Conservation (phyloP, 2,888 invertebrate genomes). For the Adelphocoris suturalis region DNA sequence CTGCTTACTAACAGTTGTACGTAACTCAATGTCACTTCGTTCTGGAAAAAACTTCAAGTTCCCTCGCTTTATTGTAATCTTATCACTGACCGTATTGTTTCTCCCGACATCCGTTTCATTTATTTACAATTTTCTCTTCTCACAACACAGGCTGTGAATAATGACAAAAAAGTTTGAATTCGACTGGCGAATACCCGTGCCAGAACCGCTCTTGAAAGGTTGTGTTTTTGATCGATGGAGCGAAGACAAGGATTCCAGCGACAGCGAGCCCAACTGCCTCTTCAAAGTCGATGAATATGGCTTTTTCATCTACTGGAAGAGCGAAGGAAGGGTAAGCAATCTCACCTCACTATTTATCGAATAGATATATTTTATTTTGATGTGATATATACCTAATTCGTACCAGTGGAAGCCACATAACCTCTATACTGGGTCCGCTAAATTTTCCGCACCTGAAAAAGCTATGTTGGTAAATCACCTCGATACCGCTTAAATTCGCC, state of each 20-base stretch:
- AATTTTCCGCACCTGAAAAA: not conserved
- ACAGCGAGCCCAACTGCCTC: conserved; percentile 90
- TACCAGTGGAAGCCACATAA: not conserved
- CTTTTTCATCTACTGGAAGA: conserved; percentile 99
- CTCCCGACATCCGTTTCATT: not conserved
- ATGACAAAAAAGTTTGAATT: conserved; percentile 99
- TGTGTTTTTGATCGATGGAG: conserved; percentile 98
- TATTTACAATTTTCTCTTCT: conserved; percentile 48
- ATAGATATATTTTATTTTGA: not conserved
- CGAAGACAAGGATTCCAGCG: conserved; percentile 96
- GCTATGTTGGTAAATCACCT: too few relatives aligned
- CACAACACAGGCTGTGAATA: conserved; percentile 73
- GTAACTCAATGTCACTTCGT: not conserved
- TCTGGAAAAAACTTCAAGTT: not conserved
- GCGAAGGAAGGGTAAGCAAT: conserved; percentile 90
- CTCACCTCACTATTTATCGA: not conserved
- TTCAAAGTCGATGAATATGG: conserved; percentile 98
- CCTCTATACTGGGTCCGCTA: not conserved
- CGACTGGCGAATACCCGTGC: conserved; percentile 97
- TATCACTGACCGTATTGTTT: conserved; percentile 22
- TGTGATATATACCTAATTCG: not conserved
- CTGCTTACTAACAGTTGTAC: not conserved
- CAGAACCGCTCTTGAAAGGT: conserved; percentile 90
- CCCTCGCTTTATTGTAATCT: not conserved
- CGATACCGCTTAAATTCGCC: too few relatives aligned